Evolutionary conservation across 2,797 vertebrate genomes (phyloP).

Genomic region (Rallus crepitans): DNA sequence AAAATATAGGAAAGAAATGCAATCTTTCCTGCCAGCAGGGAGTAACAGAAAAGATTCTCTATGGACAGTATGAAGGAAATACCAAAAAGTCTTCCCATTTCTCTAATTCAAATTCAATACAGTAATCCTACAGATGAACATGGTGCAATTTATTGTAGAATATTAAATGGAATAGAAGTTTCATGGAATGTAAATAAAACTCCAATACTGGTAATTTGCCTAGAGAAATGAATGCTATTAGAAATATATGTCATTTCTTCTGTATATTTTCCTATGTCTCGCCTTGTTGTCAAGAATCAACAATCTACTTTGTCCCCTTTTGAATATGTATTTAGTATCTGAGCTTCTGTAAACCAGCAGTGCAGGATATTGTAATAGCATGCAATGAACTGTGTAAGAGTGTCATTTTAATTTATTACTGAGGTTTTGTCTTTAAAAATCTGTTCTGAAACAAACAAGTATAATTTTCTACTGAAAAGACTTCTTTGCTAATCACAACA

Average conservation of each 20-base stretch:
- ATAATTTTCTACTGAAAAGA: background rate
- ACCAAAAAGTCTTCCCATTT: constrained; percentile 8
- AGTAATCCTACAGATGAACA: constrained; percentile 1
- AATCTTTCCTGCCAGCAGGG: constrained; percentile 33
- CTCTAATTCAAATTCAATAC: background rate
- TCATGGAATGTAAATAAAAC: constrained; percentile 33
- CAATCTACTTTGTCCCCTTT: background rate
- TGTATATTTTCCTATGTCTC: background rate
- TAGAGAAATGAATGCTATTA: background rate
- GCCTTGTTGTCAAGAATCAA: constrained; percentile 22
- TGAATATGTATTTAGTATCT: background rate
- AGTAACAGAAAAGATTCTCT: constrained; percentile 43
- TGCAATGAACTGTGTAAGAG: constrained; percentile 17
- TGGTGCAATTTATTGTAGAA: constrained; percentile 14
- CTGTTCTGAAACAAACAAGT: constrained; percentile 14
- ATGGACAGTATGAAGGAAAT: constrained; percentile 26
- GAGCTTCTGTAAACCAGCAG: background rate
- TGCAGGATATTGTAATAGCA: background rate
- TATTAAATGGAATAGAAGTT: constrained; percentile 36
- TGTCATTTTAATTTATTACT: constrained; percentile 23
- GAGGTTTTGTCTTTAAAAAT: constrained; percentile 43
- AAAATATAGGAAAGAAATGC: background rate
- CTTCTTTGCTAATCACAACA: background rate
- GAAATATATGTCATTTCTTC: background rate
- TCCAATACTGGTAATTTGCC: constrained; percentile 3